phyloP scores from a whole-genome alignment of 1,140 invertebrate species.

The Aphaenogaster floridana region DNA sequence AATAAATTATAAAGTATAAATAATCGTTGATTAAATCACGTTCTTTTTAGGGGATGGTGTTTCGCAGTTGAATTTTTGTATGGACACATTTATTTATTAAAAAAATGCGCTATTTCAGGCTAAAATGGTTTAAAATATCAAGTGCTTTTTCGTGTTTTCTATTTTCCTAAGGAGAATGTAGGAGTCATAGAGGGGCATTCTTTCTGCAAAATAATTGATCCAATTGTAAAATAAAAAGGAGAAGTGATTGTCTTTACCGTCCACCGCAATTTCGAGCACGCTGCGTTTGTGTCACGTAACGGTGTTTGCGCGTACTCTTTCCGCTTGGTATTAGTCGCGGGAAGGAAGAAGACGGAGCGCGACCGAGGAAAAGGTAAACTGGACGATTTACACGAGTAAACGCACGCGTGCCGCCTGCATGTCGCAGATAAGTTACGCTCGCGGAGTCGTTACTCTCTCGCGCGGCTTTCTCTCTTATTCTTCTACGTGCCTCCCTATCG shows the following conservation, averaged over 20 bases:
- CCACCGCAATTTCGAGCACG: conserved; percentile 27
- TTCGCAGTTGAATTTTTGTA: neutral
- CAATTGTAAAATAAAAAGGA: neutral
- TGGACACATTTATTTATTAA: neutral
- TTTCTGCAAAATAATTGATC: neutral
- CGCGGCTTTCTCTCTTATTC: conserved; percentile 21
- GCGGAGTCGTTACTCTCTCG: conserved; percentile 60
- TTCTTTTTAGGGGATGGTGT: neutral
- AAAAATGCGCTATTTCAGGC: neutral
- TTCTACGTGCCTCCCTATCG: conserved; percentile 10
- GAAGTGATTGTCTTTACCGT: neutral
- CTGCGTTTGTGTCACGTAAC: conserved; percentile 59
- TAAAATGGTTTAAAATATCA: neutral
- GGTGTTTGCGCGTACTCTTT: conserved; percentile 50
- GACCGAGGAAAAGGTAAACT: conserved; percentile 67
- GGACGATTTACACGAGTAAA: conserved; percentile 75
- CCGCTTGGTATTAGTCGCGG: neutral
- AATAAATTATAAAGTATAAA: conserved; percentile 43
- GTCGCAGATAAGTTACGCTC: conserved; percentile 74
- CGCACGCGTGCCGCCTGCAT: conserved; percentile 68
- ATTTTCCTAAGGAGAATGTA: neutral
- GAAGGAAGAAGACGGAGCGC: conserved; percentile 49
- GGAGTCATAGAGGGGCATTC: neutral
- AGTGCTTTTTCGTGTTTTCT: neutral
- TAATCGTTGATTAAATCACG: neutral